Base-by-base conservation (phyloP, 2,113 vertebrate species). In the Salvelinus sp. region DNA sequence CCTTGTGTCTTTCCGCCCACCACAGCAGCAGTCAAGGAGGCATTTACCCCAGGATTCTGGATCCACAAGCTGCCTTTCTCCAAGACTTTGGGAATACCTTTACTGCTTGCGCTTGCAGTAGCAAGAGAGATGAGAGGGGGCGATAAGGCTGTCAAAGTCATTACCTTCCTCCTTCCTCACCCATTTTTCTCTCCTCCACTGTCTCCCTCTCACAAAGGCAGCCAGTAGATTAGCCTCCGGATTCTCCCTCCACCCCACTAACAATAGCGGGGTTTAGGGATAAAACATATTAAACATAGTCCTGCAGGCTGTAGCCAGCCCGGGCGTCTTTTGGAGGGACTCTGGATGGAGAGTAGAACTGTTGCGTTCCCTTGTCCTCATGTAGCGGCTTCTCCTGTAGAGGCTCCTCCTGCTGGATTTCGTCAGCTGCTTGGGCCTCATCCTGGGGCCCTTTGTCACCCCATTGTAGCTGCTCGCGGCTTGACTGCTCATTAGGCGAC, bases 241-340 rank as follows among this genome's bases (percentile, higher is more conserved):
- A 66, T 47, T 79, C 74, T 79, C 66, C 50, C 50, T 14, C 12
- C 16, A 1, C 1, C 50, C 38, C 70, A 54, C 70, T 18, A 6
- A 77, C 38, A 2, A 0, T 70, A 58, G 44, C 2, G 13, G n/a
- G 13, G 4, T 28, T 13, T 2, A 13, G 2, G 27, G 62, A 4
- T 14, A 13, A 18, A 12, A 3, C 12, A 10, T 72, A 25, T 92
- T 89, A 98, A 38, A 98, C 96, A 0, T 98, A 98, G 86, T 98
- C 95, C 90, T 96, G 95, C 38, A 96, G 91, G 84, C 87, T 92
- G 88, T 97, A 95, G 48, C 90, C 94, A 23, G 88, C 76, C 2
- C 83, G 92, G 77, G 88, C 82, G 57, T 94, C 94, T 68, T 87
- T 88, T 2, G 77, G 85, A 47, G 87, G 87, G 58, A 77, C 77